These are phyloP conservation scores for Botrylloides violaceus DNA, from an alignment of 23 tunicate genomes.

Conservation along the genomic window DNA sequence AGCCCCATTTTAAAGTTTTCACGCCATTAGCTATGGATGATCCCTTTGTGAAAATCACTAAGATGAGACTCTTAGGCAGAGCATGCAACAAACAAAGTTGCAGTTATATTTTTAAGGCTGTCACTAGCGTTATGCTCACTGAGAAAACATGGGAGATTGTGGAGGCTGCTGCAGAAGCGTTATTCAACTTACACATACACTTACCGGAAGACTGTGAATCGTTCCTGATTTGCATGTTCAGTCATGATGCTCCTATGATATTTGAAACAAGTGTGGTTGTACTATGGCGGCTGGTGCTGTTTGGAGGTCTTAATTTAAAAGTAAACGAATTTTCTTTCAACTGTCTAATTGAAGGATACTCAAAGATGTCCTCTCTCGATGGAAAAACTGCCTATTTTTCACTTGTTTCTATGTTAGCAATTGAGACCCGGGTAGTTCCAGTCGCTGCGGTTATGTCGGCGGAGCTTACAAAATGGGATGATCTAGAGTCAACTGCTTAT, in stretches of 20 bases:
- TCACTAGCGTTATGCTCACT: not conserved
- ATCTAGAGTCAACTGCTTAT: not conserved
- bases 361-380: not conserved
- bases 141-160: not conserved
- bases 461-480: not conserved
- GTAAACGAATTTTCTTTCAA: not conserved
- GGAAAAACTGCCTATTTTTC: not conserved
- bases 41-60: constrained; percentile 22
- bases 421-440: not conserved
- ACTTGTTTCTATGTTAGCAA: not conserved
- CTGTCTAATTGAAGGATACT: not conserved
- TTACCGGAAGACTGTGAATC: constrained; percentile 17
- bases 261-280: constrained; percentile 6
- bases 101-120: constrained; percentile 7
- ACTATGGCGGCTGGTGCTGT: not conserved
- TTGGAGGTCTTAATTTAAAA: not conserved
- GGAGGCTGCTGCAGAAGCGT: not conserved
- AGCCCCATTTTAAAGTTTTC: constrained; percentile 11
- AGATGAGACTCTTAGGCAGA: constrained; percentile 23
- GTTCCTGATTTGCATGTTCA: constrained; percentile 2
- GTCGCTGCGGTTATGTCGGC: not conserved
- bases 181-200: constrained; percentile 8
- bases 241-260: constrained; percentile 12
- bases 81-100: constrained; percentile 9
- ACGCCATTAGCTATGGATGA: constrained; percentile 20